These are phyloP conservation scores for Lytechinus pictus DNA, from an alignment of 35 echinoderm and acorn worm species.

Conservation along the genomic window DNA sequence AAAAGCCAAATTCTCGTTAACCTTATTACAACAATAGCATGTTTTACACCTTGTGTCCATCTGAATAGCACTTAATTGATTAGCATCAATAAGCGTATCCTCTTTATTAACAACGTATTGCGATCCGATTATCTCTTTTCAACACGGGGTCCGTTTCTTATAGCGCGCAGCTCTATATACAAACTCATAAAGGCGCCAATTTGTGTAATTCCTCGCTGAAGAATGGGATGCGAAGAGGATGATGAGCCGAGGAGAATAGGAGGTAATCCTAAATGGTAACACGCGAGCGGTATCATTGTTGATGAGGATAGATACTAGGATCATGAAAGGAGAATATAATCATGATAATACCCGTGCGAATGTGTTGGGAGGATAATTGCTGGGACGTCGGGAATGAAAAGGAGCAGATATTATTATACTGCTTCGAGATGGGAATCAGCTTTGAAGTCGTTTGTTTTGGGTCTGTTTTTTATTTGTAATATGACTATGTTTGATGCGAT, in stretches of 20 bases:
- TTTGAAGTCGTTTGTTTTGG: too few relatives aligned
- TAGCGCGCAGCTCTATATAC: not conserved
- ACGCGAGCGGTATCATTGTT: not conserved
- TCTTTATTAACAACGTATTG: not conserved
- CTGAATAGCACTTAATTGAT: not conserved
- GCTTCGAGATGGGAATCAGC: too few relatives aligned
- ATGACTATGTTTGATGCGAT: too few relatives aligned
- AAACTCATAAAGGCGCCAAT: not conserved
- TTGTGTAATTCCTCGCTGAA: not conserved
- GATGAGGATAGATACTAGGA: not conserved
- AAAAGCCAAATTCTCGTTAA: not conserved
- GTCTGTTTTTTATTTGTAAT: too few relatives aligned
- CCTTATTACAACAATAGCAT: slow-evolving; percentile 13
- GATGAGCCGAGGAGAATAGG: not conserved
- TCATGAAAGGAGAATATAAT: not conserved
- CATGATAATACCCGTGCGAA: not conserved
- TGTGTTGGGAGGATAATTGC: not conserved
- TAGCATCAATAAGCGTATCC: not conserved
- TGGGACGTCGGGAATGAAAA: too few relatives aligned
- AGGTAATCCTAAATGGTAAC: not conserved
- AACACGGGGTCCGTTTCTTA: not conserved
- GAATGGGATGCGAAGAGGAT: not conserved
- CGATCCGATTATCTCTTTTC: not conserved
- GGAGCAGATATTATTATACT: too few relatives aligned
- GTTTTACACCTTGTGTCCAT: not conserved